Conservation (phyloP, 2,888 invertebrate species). For the Orchesellides sinensis region DNA sequence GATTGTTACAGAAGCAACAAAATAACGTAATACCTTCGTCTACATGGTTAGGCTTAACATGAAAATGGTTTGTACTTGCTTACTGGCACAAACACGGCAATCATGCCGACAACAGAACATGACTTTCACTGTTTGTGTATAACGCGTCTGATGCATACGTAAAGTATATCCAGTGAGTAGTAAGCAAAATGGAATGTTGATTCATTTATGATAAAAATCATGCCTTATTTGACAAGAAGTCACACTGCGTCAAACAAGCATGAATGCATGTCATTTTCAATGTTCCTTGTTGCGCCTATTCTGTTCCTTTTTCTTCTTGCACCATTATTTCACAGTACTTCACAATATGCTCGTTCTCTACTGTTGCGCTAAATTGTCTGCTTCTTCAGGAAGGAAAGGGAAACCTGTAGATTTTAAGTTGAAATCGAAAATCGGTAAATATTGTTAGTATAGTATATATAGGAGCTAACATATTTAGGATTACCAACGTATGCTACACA, state of each 20-base stretch:
- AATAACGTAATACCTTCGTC: neutral
- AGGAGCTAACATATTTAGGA: too few relatives aligned
- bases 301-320: neutral
- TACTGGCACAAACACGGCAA: too few relatives aligned
- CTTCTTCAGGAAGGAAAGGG: neutral
- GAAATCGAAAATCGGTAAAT: too few relatives aligned
- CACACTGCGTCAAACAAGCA: conserved; percentile 58
- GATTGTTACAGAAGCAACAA: neutral
- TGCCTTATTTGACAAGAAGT: conserved; percentile 63
- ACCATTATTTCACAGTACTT: neutral
- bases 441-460: too few relatives aligned
- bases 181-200: conserved; percentile 28
- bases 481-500: too few relatives aligned
- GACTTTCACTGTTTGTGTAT: neutral
- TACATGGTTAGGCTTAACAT: too few relatives aligned
- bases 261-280: conserved; percentile 58
- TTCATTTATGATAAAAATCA: conserved; percentile 59
- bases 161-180: too few relatives aligned
- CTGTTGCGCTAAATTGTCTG: neutral
- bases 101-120: too few relatives aligned
- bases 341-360: neutral
- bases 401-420: neutral
- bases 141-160: too few relatives aligned
- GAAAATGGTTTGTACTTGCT: conserved; percentile 13
- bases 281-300: conserved; percentile 20